Conservation (phyloP, 2,797 vertebrate genomes). For the Zenarchopterus dispar region DNA sequence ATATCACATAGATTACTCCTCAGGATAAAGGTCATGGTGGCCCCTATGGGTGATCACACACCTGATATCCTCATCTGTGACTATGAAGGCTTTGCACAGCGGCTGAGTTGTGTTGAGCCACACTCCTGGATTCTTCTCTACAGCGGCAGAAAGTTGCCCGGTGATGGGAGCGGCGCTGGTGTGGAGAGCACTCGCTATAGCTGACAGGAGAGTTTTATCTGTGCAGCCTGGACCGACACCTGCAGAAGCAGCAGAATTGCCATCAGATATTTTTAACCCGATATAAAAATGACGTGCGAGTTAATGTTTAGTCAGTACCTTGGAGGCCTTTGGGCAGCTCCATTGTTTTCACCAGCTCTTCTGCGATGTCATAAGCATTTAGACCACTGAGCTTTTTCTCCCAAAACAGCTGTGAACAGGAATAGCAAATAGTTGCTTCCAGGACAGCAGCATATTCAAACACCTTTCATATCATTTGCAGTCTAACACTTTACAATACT, state of each 20-base stretch:
- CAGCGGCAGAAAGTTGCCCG: slow-evolving; percentile 94
- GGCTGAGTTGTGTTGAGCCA: slow-evolving; percentile 98
- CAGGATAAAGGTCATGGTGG: too few relatives aligned
- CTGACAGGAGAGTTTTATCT: slow-evolving; percentile 94
- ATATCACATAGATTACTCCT: too few relatives aligned
- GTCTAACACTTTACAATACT: too few relatives aligned
- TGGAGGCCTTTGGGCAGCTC: slow-evolving; percentile 97
- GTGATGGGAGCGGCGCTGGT: slow-evolving; percentile 97
- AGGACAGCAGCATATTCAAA: background rate
- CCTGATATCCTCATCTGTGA: slow-evolving; percentile 98
- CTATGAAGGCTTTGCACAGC: slow-evolving; percentile 97
- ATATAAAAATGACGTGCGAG: background rate
- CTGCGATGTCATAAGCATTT: slow-evolving; percentile 96
- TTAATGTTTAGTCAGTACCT: slow-evolving; percentile 77
- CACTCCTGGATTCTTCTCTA: slow-evolving; percentile 98
- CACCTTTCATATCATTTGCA: too few relatives aligned
- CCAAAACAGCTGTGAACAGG: slow-evolving; percentile 91
- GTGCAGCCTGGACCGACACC: slow-evolving; percentile 97
- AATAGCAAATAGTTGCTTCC: background rate
- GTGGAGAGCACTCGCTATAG: slow-evolving; percentile 96
- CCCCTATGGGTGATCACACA: slow-evolving; percentile 46
- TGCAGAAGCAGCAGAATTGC: slow-evolving; percentile 41
- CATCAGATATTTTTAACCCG: background rate
- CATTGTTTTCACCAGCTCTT: slow-evolving; percentile 98
- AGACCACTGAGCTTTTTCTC: slow-evolving; percentile 97